phyloP scores from a whole-genome alignment of 1,140 invertebrate species.

The Akabosia matsudoensis region DNA sequence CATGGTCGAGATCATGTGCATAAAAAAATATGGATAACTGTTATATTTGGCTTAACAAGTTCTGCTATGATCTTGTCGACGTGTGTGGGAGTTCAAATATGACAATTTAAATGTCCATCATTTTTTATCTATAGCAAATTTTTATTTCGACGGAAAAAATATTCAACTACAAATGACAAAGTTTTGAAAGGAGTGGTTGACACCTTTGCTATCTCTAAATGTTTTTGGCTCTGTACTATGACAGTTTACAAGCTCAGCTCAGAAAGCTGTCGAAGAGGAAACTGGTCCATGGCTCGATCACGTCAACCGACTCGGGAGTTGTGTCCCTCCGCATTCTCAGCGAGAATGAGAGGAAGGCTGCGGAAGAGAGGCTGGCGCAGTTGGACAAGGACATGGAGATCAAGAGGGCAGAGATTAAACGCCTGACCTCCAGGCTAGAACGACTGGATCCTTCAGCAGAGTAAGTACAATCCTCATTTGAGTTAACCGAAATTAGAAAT shows the following conservation, averaged over 20 bases:
- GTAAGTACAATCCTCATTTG: too few species aligned
- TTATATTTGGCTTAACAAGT: too few species aligned
- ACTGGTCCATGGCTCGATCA: constrained; percentile 47
- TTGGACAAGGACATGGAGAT: constrained; percentile 68
- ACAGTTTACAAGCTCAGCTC: constrained; percentile 45
- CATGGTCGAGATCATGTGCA: too few species aligned
- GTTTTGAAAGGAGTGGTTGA: too few species aligned
- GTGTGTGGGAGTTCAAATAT: too few species aligned
- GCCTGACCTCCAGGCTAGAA: constrained; percentile 69
- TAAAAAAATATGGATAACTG: too few species aligned
- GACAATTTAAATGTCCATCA: too few species aligned
- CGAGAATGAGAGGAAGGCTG: constrained; percentile 60
- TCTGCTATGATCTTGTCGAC: too few species aligned
- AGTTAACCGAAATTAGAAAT: too few species aligned
- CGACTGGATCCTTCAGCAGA: constrained; percentile 70
- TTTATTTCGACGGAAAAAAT: too few species aligned
- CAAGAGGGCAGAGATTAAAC: constrained; percentile 68
- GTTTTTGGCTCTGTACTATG: constrained; percentile 29
- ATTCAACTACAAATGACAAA: too few species aligned
- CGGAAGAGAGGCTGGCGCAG: constrained; percentile 65
- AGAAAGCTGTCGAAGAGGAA: constrained; percentile 45
- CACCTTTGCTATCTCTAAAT: constrained; percentile 16
- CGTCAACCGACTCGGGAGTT: constrained; percentile 48
- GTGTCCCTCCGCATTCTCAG: constrained; percentile 51
- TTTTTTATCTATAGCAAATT: too few species aligned